Percentiles rank a stretch among this genome's conserved stretches.
Evolutionary conservation across 1,140 invertebrate species (phyloP).

Genomic region (Drosophila lacteicornis): DNA sequence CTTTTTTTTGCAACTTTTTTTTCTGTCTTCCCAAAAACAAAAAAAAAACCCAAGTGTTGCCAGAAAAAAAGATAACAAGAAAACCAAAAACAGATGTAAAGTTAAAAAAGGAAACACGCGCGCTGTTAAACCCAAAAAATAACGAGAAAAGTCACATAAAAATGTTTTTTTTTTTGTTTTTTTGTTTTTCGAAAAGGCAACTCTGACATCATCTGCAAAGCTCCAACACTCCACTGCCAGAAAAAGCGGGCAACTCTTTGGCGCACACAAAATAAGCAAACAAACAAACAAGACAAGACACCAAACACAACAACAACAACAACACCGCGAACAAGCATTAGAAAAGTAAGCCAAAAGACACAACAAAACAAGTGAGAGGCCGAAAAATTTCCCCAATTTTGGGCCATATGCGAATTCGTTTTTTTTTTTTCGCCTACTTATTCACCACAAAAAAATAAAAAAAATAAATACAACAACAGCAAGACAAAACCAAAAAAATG

Average conservation of each 20-base stretch:
- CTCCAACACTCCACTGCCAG: conserved; percentile 53
- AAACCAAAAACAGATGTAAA: not conserved
- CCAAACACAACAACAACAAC: conserved; percentile 24
- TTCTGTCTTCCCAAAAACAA: conserved; percentile 15
- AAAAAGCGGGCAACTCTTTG: conserved; percentile 20
- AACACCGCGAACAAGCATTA: conserved; percentile 13
- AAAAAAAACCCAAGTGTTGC: conserved; percentile 12
- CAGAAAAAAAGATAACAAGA: conserved; percentile 18
- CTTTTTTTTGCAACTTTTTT: conserved; percentile 19
- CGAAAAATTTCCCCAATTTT: conserved; percentile 52
- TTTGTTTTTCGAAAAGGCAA: conserved; percentile 53
- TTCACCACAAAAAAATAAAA: conserved; percentile 66
- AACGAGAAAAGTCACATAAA: conserved; percentile 28
- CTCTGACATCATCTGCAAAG: conserved; percentile 77
- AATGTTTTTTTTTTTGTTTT: conserved; percentile 36
- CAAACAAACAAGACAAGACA: conserved; percentile 14
- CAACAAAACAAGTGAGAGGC: conserved; percentile 41
- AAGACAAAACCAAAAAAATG: conserved; percentile 65
- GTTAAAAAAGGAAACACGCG: conserved; percentile 27
- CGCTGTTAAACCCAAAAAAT: conserved; percentile 16
- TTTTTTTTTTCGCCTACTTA: conserved; percentile 49
- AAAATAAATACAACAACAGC: conserved; percentile 9
- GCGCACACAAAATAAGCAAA: conserved; percentile 10
- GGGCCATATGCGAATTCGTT: conserved; percentile 46
- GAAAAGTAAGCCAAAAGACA: conserved; percentile 47